Conservation (phyloP, 2,113 vertebrate species). For the Carettochelys insculpta region DNA sequence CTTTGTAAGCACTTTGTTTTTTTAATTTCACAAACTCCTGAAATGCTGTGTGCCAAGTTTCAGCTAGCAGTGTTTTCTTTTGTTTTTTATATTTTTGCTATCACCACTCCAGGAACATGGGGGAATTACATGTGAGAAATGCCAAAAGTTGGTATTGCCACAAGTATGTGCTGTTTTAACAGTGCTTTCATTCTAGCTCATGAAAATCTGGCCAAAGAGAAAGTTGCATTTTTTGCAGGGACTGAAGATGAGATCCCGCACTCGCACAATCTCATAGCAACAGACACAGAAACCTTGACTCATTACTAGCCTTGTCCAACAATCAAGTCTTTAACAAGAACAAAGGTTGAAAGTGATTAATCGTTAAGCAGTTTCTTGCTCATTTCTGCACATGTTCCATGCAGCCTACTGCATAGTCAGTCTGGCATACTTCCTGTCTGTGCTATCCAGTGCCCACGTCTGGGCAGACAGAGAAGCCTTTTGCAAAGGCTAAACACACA, state of each 20-base stretch:
- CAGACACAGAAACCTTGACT: conserved; percentile 71
- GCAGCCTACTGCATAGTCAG: conserved; percentile 74
- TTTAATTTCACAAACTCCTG: background rate
- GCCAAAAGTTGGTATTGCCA: background rate
- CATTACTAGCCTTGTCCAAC: conserved; percentile 72
- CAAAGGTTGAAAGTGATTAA: conserved; percentile 82
- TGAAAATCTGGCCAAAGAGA: conserved; percentile 3
- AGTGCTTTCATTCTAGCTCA: background rate
- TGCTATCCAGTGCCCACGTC: conserved; percentile 38
- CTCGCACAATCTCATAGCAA: conserved; percentile 70
- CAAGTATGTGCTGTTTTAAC: conserved; percentile 52
- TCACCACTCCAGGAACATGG: background rate
- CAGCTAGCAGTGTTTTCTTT: background rate
- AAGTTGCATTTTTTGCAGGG: conserved; percentile 33
- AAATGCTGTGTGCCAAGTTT: background rate
- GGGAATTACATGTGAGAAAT: background rate
- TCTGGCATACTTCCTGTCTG: conserved; percentile 79
- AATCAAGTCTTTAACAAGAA: conserved; percentile 78
- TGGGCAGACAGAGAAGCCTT: conserved; percentile 57
- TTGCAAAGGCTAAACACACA: conserved; percentile 60
- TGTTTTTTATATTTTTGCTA: background rate
- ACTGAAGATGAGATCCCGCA: conserved; percentile 10
- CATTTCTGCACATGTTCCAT: conserved; percentile 74
- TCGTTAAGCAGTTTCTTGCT: conserved; percentile 77
- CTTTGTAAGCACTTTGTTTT: background rate